Evolutionary conservation across 2,888 invertebrate genomes (phyloP).

Genomic region (Drosophila fulvimacula): DNA sequence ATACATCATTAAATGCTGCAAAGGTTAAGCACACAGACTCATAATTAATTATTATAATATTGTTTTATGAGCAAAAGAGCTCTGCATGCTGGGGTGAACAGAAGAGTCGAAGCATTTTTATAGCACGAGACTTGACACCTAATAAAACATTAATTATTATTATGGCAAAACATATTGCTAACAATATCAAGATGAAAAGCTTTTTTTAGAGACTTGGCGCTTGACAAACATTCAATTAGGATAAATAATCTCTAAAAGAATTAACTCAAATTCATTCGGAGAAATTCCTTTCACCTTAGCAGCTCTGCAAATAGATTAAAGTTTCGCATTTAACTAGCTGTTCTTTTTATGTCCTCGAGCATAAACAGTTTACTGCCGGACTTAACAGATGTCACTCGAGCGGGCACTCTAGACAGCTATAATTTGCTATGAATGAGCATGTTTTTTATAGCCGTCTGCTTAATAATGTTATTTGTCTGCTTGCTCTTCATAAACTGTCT

Average conservation of each 20-base stretch:
- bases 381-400: not conserved
- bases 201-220: not conserved
- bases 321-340: not conserved
- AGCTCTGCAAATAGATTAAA: not conserved
- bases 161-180: not conserved
- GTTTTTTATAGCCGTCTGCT: conserved; percentile 1
- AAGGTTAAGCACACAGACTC: not conserved
- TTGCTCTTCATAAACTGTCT: too few species aligned
- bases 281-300: not conserved
- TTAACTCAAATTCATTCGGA: not conserved
- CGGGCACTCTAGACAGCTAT: not conserved
- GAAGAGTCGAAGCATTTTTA: not conserved
- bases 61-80: not conserved
- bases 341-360: not conserved
- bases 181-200: not conserved
- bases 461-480: not conserved
- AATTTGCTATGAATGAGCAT: not conserved
- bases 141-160: conserved; percentile 1
- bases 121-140: not conserved
- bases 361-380: not conserved
- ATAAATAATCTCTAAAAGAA: not conserved
- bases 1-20: conserved; percentile 20
- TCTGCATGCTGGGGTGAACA: not conserved
- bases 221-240: not conserved
- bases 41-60: conserved; percentile 4